Evolutionary conservation across 2,888 invertebrate genomes (phyloP).

Genomic region (Pantelozetes paolii): DNA sequence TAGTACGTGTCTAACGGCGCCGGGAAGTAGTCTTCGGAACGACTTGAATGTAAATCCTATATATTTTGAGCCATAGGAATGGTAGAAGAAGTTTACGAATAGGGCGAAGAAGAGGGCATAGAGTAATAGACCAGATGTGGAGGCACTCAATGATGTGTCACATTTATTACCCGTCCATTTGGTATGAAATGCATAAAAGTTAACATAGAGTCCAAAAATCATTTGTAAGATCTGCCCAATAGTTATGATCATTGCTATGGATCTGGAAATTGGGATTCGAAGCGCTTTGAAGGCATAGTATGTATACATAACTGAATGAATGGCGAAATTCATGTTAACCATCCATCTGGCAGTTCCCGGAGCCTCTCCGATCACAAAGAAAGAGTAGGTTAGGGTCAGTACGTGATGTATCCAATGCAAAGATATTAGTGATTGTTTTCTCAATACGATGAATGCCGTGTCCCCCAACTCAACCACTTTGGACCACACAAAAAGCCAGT

Average conservation of each 20-base stretch:
- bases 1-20: constrained; percentile 19
- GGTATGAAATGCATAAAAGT: constrained; percentile 74
- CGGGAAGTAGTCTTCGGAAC: not conserved
- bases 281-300: constrained; percentile 83
- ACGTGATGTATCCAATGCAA: constrained; percentile 97
- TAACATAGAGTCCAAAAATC: constrained; percentile 84
- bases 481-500: constrained; percentile 91
- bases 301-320: constrained; percentile 84
- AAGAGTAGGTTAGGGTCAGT: constrained; percentile 71
- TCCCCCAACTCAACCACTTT: constrained; percentile 95
- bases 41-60: constrained; percentile 12
- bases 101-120: constrained; percentile 89
- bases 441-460: constrained; percentile 79
- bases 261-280: constrained; percentile 71
- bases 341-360: constrained; percentile 67
- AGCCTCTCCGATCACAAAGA: constrained; percentile 79
- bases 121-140: constrained; percentile 84
- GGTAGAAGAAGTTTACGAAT: constrained; percentile 89
- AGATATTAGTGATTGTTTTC: constrained; percentile 89
- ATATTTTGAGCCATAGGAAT: constrained; percentile 61
- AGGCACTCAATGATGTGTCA: constrained; percentile 76
- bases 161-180: constrained; percentile 64
- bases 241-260: constrained; percentile 83
- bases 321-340: constrained; percentile 89
- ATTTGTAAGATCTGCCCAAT: constrained; percentile 87